Evolutionary conservation across 2,113 vertebrate genomes (phyloP).

Genomic region (Caranx ignobilis): DNA sequence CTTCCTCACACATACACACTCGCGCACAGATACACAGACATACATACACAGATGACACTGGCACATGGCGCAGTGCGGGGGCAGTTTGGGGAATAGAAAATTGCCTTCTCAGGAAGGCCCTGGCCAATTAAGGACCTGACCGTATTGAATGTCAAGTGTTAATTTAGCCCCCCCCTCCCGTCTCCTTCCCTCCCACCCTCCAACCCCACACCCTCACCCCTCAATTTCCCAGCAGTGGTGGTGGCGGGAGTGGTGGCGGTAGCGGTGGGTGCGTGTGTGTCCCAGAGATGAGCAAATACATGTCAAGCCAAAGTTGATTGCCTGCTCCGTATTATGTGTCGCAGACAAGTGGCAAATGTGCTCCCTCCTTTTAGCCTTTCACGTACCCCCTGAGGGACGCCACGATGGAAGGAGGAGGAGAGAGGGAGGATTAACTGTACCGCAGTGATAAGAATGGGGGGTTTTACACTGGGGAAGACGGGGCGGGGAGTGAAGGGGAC

Average conservation of each 20-base stretch:
- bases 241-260: background rate
- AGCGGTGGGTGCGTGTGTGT: constrained; percentile 35
- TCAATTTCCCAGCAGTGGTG: constrained; percentile 74
- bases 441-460: constrained; percentile 90
- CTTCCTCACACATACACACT: constrained; percentile 35
- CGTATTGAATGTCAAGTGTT: constrained; percentile 99
- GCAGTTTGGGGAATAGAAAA: constrained; percentile 99
- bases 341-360: constrained; percentile 97
- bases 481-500: constrained; percentile 49
- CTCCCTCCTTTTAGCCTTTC: constrained; percentile 92
- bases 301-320: constrained; percentile 99
- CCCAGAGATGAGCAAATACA: constrained; percentile 99
- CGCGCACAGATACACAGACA: constrained; percentile 42
- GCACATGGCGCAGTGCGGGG: constrained; percentile 90
- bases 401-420: constrained; percentile 74
- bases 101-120: constrained; percentile 99
- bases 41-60: constrained; percentile 77
- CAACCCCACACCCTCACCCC: constrained; percentile 77
- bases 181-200: constrained; percentile 79
- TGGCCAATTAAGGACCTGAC: constrained; percentile 99
- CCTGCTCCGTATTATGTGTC: constrained; percentile 96
- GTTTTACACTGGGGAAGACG: constrained; percentile 76
- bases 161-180: constrained; percentile 98
- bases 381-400: constrained; percentile 80
- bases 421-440: constrained; percentile 90